Evolutionary conservation across 1,140 invertebrate genomes (phyloP), one percentile per base, ranked within the genome.

Genomic region (Heliconius melpomene): DNA sequence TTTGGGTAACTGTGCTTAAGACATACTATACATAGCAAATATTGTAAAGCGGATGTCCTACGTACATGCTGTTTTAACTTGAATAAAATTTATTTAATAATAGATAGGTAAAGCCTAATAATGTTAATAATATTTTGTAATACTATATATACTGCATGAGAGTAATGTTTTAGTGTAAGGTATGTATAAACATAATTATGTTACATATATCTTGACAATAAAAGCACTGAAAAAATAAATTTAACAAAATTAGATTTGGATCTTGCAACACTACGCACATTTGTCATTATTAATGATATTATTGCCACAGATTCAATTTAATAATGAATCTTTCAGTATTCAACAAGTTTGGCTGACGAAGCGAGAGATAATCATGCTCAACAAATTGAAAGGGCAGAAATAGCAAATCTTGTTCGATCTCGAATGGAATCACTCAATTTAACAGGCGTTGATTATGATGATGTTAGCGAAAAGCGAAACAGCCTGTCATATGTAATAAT

Each of bases 401-500:
- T 99, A 60, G 97, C 98, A 1, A 99, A 99, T 91, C 94, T 99
- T 82, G 98, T 99, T 1, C 96, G 98, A 70, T 98, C 98, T 26
- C 95, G 98, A 29, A 99, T 99, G 98, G 97, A 98, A 83, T 98
- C 98, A 36, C 91, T 99, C 3, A 98, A 98, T 81, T 95, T 99
- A 73, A 98, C 98, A 1, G 96, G 96, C 0, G 96, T 97, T 52
- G 98, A 99, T 87, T 99, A 99, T 91, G 98, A 98, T 92, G 98
- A 99, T 90, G 97, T 98, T 7, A 98, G 97, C 77, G 98, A 98
- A 91, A 98, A 99, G 94, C 95, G 98, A 57, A 98, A 97, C 94
- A 98, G 96, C 82, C 95, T 99, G 9, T 99, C 98, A 3, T 99
- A 99, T 94, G 99, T 99, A 77, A 99, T 99, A 85, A 99, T 99